Evolutionary conservation across 1,140 invertebrate genomes (phyloP), one percentile per base, ranked within the genome.

Genomic region (Odontomachus brunneus): DNA sequence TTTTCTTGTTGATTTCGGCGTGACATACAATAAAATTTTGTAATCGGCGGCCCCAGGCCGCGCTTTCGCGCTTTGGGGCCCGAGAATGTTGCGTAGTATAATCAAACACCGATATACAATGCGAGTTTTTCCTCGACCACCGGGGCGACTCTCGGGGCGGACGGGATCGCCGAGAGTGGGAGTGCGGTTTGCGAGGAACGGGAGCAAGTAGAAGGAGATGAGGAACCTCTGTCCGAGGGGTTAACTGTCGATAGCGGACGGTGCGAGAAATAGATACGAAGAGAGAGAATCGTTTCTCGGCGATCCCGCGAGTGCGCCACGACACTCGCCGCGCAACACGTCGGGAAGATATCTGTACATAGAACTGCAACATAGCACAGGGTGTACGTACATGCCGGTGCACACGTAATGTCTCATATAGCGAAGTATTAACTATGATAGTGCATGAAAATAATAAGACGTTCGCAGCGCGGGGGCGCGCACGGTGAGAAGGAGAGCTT

Each of bases 11-110:
- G 88, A 92, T 92, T 93, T 93, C 90, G 62, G 90, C 84, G 92
- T 93, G 92, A 86, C 90, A 93, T 91, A 93, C 92, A 93, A 94
- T 92, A 92, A 92, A 83, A 92, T 93, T 93, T 93, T 93, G 91
- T 92, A 93, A 91, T 91, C 88, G 88, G 82, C 83, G 89, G 88
- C 89, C 88, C 86, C 83, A 83, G 38, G 88, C 78, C 87, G 90
- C 81, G 75, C 66, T 91, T 90, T 92, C 83, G 84, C 90, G 87
- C 84, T 76, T n/a, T 87, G 86, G 86, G 91, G 72, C 75, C 81
- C 90, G 83, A 91, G 80, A 90, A 92, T 89, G 91, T 94, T 94
- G 92, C 93, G 92, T 94, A 93, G 92, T 94, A 93, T 94, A 94
- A 94, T 94, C 93, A 93, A 92, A 93, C 90, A 90, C 87, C 91